These are phyloP conservation scores for Cheumatopsyche charites DNA, from an alignment of 1,140 invertebrate genomes.

Conservation along the genomic window DNA sequence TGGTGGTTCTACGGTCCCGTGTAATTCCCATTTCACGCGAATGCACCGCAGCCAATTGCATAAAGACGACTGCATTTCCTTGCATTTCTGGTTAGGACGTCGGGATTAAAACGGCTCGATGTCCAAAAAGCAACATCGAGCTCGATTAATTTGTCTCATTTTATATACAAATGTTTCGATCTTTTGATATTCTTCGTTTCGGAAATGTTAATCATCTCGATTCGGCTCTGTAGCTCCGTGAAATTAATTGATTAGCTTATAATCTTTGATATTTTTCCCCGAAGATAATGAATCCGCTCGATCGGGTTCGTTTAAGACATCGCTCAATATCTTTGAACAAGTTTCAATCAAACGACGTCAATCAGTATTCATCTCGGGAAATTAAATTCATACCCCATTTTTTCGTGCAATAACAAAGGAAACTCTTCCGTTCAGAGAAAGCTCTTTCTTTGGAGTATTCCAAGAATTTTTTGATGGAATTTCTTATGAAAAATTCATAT, in stretches of 20 bases:
- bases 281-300: neutral
- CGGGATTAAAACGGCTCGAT: no score
- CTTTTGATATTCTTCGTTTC: no score
- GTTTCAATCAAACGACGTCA: conserved; percentile 20
- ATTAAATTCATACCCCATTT: neutral
- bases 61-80: conserved; percentile 3
- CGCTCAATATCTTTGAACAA: neutral
- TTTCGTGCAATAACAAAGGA: neutral
- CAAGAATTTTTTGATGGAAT: neutral
- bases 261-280: neutral
- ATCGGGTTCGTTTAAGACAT: neutral
- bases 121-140: no score
- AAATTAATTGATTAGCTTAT: no score
- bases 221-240: no score
- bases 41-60: neutral
- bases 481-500: neutral
- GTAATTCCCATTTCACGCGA: conserved; percentile 9
- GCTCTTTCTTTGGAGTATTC: neutral
- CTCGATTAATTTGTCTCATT: no score
- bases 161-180: no score
- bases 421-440: neutral
- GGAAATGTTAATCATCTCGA: no score
- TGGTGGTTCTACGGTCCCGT: neutral
- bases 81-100: no score
- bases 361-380: conserved; percentile 3